phyloP scores from a whole-genome alignment of 2,113 vertebrate genomes.

The Apaloderma vittatum region DNA sequence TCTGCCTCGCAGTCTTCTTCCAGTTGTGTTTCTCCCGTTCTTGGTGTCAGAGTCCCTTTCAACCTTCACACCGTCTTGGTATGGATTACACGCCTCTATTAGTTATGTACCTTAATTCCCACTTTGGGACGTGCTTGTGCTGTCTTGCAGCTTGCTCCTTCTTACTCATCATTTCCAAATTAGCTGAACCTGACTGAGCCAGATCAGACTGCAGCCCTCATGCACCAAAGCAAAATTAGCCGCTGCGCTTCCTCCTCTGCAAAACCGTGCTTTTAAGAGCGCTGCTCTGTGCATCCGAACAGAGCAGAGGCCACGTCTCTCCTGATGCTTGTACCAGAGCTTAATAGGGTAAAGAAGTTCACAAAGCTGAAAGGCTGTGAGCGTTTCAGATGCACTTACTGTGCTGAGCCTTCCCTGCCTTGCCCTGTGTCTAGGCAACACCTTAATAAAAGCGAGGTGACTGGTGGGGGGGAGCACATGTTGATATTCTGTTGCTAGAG shows the following conservation, averaged over 20 bases:
- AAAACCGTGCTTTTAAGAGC: background rate
- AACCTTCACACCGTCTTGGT: background rate
- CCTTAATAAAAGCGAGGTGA: background rate
- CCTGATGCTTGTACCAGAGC: background rate
- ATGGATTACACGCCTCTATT: background rate
- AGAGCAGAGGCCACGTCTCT: background rate
- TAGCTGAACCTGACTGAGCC: slow-evolving; percentile 37
- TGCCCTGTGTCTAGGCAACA: background rate
- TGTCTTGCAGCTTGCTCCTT: slow-evolving; percentile 14
- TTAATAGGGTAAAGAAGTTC: background rate
- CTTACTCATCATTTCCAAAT: slow-evolving; percentile 58
- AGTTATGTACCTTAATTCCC: slow-evolving; percentile 9
- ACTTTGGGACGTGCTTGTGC: background rate
- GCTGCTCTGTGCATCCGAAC: background rate
- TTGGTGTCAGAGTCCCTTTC: background rate
- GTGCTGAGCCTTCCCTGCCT: background rate
- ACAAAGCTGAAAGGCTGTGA: background rate
- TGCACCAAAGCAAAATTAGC: background rate
- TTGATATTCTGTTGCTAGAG: background rate
- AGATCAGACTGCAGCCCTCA: slow-evolving; percentile 1
- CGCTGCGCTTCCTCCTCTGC: background rate
- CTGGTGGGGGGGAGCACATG: background rate
- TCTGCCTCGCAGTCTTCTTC: background rate
- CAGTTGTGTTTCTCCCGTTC: background rate
- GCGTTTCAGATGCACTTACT: background rate